Evolutionary conservation across 2,113 vertebrate genomes (phyloP).

Genomic region (Arizona elegans): DNA sequence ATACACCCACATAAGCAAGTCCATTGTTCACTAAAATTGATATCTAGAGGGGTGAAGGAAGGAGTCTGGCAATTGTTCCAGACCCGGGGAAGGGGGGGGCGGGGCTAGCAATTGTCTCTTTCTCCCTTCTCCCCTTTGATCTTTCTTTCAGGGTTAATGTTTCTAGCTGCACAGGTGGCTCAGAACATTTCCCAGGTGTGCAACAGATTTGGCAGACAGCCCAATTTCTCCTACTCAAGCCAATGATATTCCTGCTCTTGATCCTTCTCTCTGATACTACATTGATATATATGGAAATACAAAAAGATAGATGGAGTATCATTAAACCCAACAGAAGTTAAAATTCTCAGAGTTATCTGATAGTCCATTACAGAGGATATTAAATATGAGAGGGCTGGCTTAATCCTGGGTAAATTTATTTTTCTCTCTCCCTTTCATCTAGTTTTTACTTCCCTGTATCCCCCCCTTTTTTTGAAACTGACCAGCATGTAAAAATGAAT

Average conservation of each 20-base stretch:
- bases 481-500: not conserved
- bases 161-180: not conserved
- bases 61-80: not conserved
- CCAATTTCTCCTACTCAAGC: not conserved
- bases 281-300: not conserved
- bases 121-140: not conserved
- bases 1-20: not conserved
- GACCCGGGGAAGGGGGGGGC: too few species aligned
- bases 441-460: not conserved
- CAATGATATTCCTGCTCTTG: not conserved
- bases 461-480: not conserved
- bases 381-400: not conserved
- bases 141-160: not conserved
- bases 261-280: not conserved
- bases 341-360: not conserved
- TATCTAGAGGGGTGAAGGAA: not conserved
- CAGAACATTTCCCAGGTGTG: conserved; percentile 1
- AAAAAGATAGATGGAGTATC: not conserved
- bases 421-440: not conserved
- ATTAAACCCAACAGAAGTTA: not conserved
- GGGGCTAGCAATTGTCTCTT: not conserved
- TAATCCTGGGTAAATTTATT: not conserved
- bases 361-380: not conserved
- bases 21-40: not conserved
- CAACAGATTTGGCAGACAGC: not conserved